These are phyloP conservation scores for Rhabdophis nuchalis DNA, from an alignment of 2,797 vertebrate genomes.

Conservation along the genomic window DNA sequence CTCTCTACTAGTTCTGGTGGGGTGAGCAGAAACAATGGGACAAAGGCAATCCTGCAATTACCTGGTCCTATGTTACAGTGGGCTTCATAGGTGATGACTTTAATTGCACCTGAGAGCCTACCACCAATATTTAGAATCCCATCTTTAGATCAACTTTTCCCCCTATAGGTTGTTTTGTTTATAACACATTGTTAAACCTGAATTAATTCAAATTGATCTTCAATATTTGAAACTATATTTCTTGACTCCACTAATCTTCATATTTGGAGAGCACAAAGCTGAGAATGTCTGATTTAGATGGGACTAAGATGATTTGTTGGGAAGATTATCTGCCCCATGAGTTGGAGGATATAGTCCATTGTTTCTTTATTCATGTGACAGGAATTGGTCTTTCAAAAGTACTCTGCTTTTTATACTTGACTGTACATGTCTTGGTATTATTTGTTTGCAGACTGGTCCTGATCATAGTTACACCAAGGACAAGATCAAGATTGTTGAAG, in stretches of 20 bases:
- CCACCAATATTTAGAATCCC: not conserved
- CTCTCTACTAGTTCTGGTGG: not conserved
- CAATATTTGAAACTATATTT: not conserved
- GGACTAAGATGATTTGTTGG: not conserved
- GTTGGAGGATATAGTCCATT: not conserved
- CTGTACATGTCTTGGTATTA: constrained; percentile 21
- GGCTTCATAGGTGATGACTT: not conserved
- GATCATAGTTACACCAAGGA: constrained; percentile 93
- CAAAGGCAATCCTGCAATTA: not conserved
- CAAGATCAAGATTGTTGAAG: constrained; percentile 97
- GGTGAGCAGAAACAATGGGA: not conserved
- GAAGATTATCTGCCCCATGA: not conserved
- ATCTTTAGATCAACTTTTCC: not conserved
- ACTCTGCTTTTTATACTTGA: constrained; percentile 22
- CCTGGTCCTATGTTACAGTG: not conserved
- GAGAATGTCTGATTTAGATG: not conserved
- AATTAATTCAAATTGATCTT: not conserved
- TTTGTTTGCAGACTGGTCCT: constrained; percentile 74
- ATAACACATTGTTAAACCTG: not conserved
- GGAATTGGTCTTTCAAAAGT: constrained; percentile 25
- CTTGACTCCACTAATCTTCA: not conserved
- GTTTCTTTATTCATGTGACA: not conserved
- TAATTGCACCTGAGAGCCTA: not conserved
- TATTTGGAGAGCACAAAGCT: not conserved
- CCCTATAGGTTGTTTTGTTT: constrained; percentile 7